Evolutionary conservation across 2,113 vertebrate genomes (phyloP), one percentile per base, ranked within the genome.

Genomic region (Parus major): DNA sequence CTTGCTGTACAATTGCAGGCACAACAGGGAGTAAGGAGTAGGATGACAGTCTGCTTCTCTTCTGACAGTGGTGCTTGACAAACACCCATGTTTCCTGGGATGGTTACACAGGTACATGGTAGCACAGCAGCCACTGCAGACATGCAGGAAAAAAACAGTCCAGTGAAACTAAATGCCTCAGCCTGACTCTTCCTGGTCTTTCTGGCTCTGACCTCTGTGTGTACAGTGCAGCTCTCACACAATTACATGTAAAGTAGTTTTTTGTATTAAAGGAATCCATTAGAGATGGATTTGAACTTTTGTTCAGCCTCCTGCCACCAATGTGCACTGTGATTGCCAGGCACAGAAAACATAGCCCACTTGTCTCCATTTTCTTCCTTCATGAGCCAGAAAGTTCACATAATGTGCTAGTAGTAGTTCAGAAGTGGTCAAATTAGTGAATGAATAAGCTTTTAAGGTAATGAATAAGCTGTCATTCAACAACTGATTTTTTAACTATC

Each of bases 11-110:
- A 8, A 7, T 57, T 79, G 18, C 36, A 79, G 50, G 15, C 8
- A 70, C 1, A 1, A 41, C 0, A 59, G 7, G 14, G 27, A 60
- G 6, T 21, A 75, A 71, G 65, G 15, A 69, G 44, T 1, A 1
- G 33, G 44, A 31, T 19, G 28, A 46, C 12, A 53, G 14, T 16
- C 22, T 41, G 36, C 18, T 35, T 31, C 20, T 44, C 17, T 60
- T 69, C 33, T 55, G 31, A 29, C 12, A 36, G 25, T 6, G 15
- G 27, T 52, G 50, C 49, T 63, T 36, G 29, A 73, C 65, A 60
- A 81, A 60, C 1, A 3, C 36, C 24, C 69, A 5, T 0, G 6
- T 66, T 73, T 82, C 56, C 47, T n/a, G 60, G 60, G 50, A n/a
- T 39, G 60, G 18, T n/a, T 73, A 23, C 23, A 73, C 41, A 33